Percentiles rank a stretch among this genome's conserved stretches.
These are phyloP conservation scores for Monomorium pharaonis DNA, from an alignment of 1,140 invertebrate genomes.

Conservation along the genomic window DNA sequence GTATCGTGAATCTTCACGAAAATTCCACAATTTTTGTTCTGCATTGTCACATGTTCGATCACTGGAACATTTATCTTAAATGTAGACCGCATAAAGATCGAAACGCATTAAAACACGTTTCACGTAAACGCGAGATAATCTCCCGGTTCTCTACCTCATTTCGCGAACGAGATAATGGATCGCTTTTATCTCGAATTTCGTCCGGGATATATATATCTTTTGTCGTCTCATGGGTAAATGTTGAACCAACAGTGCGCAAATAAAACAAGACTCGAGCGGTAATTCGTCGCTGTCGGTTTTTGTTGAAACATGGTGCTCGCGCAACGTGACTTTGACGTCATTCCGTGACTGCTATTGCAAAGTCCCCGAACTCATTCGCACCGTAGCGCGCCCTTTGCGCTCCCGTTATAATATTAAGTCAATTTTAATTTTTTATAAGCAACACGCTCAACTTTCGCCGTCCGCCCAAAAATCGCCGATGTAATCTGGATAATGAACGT, in stretches of 20 bases:
- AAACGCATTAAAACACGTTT: neutral
- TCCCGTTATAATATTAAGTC: conserved; percentile 7
- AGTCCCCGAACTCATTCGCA: neutral
- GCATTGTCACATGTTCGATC: too few relatives aligned
- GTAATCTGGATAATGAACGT: conserved; percentile 60
- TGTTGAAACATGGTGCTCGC: neutral
- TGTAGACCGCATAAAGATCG: neutral
- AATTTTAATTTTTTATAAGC: neutral
- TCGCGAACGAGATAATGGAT: neutral
- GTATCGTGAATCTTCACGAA: too few relatives aligned
- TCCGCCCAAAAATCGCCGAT: conserved; percentile 27
- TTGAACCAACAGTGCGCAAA: neutral
- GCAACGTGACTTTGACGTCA: conserved; percentile 26
- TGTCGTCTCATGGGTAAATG: neutral
- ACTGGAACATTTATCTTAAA: too few relatives aligned
- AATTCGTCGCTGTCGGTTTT: neutral
- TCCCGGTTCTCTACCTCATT: neutral
- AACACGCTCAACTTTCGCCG: neutral
- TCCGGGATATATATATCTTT: neutral
- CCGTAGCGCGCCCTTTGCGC: neutral
- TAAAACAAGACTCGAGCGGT: neutral
- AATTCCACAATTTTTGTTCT: too few relatives aligned
- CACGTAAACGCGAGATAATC: neutral
- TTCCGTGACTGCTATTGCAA: conserved; percentile 14
- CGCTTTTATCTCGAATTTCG: neutral